Evolutionary conservation across 1,140 invertebrate species (phyloP), one percentile per base, ranked within the genome.

Genomic region (Phenacoccus solenopsis): DNA sequence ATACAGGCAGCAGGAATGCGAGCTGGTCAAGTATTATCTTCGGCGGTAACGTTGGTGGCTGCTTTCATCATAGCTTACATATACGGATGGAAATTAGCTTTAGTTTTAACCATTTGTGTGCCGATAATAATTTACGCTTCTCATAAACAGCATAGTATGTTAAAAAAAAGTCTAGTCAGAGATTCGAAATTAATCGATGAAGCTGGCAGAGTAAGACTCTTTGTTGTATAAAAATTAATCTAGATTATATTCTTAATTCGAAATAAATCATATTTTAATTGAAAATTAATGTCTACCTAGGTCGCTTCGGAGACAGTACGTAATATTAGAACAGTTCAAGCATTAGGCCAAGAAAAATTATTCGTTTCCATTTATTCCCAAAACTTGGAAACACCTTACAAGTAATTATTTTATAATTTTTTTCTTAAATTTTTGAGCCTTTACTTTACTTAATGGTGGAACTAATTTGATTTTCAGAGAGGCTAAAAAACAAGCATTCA

Each of bases 291-390:
- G 5, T 7, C 24, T n/a, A 64, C 61, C 61, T 49, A 88, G 85
- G 80, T 90, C 73, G 89, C 90, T 1, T 87, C 88, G 27, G 90
- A 93, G 79, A 85, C 86, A 21, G 86, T 93, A 12, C 83, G 85
- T 22, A 91, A 91, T 75, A 86, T 92, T 5, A 79, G 87, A 73
- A 93, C 90, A 0, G 90, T 93, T 0, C 88, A 86, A 10, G 84
- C 88, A 1, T 75, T 93, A 21, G 86, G 87, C 0, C 79, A 83
- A 27, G 89, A 91, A 78, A 79, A 84, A 25, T 81, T 80, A 38
- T 90, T 92, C 76, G 79, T 85, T 69, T 71, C 81, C 0, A 80
- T 82, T 28, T 90, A 89, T 75, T 79, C 84, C 10, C 77, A 76
- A 1, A 80, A 84, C 70, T 76, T 90, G 5, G 68, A 75, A 57